phyloP scores from a whole-genome alignment of 2,113 vertebrate species.

The Pollachius pollachius region DNA sequence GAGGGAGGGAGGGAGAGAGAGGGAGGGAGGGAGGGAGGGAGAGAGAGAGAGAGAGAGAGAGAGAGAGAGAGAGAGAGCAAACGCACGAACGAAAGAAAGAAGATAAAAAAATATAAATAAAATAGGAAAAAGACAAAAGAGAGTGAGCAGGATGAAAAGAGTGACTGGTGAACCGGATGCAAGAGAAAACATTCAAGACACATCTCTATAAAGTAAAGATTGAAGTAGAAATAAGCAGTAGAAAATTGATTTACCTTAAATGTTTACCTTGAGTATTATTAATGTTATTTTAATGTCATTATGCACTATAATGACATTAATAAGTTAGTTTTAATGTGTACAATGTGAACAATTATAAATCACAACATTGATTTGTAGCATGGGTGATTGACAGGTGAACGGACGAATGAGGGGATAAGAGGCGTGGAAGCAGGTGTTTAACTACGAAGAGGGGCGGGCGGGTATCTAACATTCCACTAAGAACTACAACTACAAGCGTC shows the following conservation, averaged over 20 bases:
- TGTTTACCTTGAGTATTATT: background rate
- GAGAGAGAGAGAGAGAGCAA: background rate
- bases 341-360: background rate
- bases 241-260: no score
- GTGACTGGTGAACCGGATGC: no score
- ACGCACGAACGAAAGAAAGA: no score
- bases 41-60: background rate
- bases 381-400: conserved; percentile 59
- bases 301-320: background rate
- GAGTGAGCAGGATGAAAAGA: no score
- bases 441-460: conserved; percentile 31
- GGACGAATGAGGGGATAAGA: conserved; percentile 60
- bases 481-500: background rate
- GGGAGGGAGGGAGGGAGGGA: no score
- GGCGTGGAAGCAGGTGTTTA: conserved; percentile 43
- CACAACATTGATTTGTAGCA: conserved; percentile 23
- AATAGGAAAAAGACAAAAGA: no score
- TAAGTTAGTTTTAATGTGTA: background rate
- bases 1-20: background rate
- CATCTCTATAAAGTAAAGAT: no score
- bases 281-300: background rate
- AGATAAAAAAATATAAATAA: no score
- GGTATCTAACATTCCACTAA: conserved; percentile 22
- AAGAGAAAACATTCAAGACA: no score
- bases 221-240: no score